Base-by-base conservation (phyloP, 2,888 invertebrate genomes). In the Mesorhabditis sp. region DNA sequence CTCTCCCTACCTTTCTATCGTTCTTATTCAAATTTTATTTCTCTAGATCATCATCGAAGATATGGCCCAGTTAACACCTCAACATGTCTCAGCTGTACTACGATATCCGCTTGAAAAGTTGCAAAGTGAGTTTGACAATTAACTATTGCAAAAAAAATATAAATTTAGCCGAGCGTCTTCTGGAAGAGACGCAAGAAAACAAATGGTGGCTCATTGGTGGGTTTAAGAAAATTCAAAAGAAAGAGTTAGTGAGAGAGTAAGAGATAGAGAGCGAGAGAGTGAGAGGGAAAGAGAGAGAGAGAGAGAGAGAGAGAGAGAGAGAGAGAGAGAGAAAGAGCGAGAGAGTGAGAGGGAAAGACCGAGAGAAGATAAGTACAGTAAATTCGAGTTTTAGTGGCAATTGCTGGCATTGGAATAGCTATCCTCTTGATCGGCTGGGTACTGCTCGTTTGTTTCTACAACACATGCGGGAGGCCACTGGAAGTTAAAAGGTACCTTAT, bases 361-460 rank as follows among this genome's bases (percentile, higher is more conserved):
- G 28, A 28, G 28, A 28, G 28, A 28, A 28, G 28, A 28, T 28
- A 28, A 28, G 28, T 28, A 28, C 28, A 28, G 7, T 50, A n/a
- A 50, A 13, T n/a, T 10, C 45, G 15, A n/a, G 15, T 43, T 69
- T 58, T 43, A 71, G 71, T 28, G 10, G 15, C 66, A 7, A 66
- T 71, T 42, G 45, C 61, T 50, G 71, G 66, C 4, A 6, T 65
- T 0, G 77, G 77, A 7, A 41, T 74, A 2, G 67, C 75, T 15
- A 5, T 77, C 4, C 67, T 76, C 5, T 4, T 70, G 0, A 45
- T 76, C 13, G 77, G 77, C 67, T 77, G 77, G 77, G 72, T 73
- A 7, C 67, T 73, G 10, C 67, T 77, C 42, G 75, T 76, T 58
- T 43, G 72, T 10, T 74, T 72, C 50, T 77, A 67, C 66, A 77